phyloP scores from a whole-genome alignment of 2,113 vertebrate genomes.

The Trogon melanurus region DNA sequence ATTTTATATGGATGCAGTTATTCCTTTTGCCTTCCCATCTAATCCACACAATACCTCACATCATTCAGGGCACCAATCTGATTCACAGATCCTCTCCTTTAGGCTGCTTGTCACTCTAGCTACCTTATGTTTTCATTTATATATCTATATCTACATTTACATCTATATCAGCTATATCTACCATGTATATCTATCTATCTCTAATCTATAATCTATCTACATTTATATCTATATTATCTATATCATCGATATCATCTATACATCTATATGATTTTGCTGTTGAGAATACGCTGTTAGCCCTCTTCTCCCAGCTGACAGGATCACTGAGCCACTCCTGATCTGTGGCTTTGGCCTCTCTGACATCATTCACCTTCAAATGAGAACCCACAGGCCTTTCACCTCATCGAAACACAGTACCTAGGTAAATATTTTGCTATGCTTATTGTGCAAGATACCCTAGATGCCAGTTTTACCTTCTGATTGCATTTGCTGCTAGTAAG shows the following conservation, averaged over 20 bases:
- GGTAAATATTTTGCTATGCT: neutral
- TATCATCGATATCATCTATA: neutral
- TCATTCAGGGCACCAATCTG: neutral
- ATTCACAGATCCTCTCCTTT: neutral
- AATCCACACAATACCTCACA: neutral
- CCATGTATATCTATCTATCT: neutral
- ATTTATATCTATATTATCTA: neutral
- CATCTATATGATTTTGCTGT: neutral
- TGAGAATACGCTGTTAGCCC: neutral
- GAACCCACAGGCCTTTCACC: neutral
- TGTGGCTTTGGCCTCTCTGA: neutral
- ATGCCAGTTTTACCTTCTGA: accelerated
- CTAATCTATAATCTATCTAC: too few relatives aligned
- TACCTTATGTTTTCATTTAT: neutral
- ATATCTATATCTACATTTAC: neutral
- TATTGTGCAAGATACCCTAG: neutral
- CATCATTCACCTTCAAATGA: neutral
- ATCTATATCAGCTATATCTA: too few relatives aligned
- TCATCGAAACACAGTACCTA: accelerated
- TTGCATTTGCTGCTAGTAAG: accelerated
- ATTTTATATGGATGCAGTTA: neutral
- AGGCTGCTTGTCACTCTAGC: neutral
- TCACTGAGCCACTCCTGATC: neutral
- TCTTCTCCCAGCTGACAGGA: neutral
- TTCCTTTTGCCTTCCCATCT: neutral